Evolutionary conservation across 2,888 invertebrate genomes (phyloP), one percentile per base, ranked within the genome.

Genomic region (Carterocephalus palaemon): DNA sequence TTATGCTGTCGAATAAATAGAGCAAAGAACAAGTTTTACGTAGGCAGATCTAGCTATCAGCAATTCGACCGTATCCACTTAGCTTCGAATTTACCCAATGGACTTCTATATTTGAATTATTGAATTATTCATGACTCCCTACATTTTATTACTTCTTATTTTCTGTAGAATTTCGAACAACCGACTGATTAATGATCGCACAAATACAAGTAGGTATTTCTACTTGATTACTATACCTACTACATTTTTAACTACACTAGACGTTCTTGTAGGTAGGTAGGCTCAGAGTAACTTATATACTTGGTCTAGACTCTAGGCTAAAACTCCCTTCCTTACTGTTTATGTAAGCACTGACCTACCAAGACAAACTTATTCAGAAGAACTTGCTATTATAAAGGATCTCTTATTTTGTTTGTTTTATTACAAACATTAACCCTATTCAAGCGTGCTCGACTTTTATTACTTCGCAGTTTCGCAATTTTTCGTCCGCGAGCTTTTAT

Each of bases 101-200:
- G 65, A 73, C 73, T 70, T 69, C 54, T 62, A 48, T 68, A 47
- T 68, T 62, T 76, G 70, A 75, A 75, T 73, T 66, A 75, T 75
- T 75, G 70, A 72, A 69, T 51, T 50, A 3, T 13, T 24, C n/a
- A n/a, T n/a, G n/a, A n/a, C n/a, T n/a, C n/a, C n/a, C n/a, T n/a
- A n/a, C n/a, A n/a, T n/a, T n/a, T n/a, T n/a, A n/a, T n/a, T n/a
- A n/a, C n/a, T n/a, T n/a, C n/a, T n/a, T n/a, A n/a, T n/a, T n/a
- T n/a, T n/a, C n/a, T n/a, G n/a, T n/a, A n/a, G n/a, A n/a, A n/a
- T n/a, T n/a, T n/a, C n/a, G n/a, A n/a, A n/a, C n/a, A n/a, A n/a
- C n/a, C n/a, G n/a, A n/a, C n/a, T n/a, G n/a, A n/a, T n/a, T n/a
- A n/a, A n/a, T n/a, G n/a, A n/a, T n/a, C n/a, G n/a, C n/a, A n/a